Conservation (phyloP, 1,140 invertebrate genomes). For the Paraescarpia echinospica region DNA sequence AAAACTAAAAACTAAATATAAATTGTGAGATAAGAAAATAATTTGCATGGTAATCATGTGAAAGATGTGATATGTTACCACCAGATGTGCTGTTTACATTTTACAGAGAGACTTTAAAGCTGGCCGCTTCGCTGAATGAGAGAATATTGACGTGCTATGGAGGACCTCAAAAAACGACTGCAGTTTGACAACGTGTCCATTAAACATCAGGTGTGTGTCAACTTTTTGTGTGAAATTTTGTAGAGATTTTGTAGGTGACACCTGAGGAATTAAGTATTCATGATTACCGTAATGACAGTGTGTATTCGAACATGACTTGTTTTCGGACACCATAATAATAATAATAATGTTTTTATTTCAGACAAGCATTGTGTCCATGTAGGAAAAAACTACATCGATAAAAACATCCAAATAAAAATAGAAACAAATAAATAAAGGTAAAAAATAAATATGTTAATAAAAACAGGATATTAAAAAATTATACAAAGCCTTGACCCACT, state of each 20-base stretch:
- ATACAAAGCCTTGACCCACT: too few relatives aligned
- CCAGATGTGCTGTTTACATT: neutral
- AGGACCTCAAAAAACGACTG: constrained; percentile 13
- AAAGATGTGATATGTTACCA: neutral
- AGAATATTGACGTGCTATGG: neutral
- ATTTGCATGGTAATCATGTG: neutral
- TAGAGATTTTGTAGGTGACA: neutral
- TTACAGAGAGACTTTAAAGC: neutral
- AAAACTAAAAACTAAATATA: too few relatives aligned
- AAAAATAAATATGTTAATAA: too few relatives aligned
- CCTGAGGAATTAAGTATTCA: neutral
- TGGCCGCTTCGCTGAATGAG: neutral
- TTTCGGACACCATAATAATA: too few relatives aligned
- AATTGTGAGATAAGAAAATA: neutral
- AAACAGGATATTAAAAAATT: too few relatives aligned
- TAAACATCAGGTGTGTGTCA: constrained; percentile 2
- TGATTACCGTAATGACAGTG: too few relatives aligned
- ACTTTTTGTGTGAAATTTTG: neutral
- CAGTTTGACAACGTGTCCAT: neutral
- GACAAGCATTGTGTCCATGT: too few relatives aligned
- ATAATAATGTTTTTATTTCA: too few relatives aligned
- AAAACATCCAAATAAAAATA: too few relatives aligned
- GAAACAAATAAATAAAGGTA: too few relatives aligned
- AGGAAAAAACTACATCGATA: too few relatives aligned
- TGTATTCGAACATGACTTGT: too few relatives aligned